Evolutionary conservation across 2,888 invertebrate genomes (phyloP), one percentile per base, ranked within the genome.

Genomic region (Epistrophella euchroma): DNA sequence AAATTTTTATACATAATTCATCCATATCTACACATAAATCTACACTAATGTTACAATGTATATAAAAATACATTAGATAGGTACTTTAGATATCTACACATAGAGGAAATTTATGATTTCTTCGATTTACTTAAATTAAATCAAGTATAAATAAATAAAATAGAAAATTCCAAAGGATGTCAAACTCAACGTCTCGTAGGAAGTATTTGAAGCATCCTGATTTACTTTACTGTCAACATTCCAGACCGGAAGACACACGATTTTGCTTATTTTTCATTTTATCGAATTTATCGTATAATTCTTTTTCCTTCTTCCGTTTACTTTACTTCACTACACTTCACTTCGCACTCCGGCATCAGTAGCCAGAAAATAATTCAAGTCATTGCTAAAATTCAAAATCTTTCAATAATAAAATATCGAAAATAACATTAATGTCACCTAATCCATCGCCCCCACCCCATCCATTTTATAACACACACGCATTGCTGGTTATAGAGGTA

Each of bases 141-240:
- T 68, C 68, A 68, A 50, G 22, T 17, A 60, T n/a, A 17, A 40
- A 56, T 45, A 64, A 78, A 80, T 43, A 25, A 78, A 78, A 40
- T 25, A 35, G 11, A 32, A 32, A 32, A 66, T 64, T 64, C 68
- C 37, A 76, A 37, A 74, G 80, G 80, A 80, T 74, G 74, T 62
- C 70, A 74, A 25, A 19, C 19, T 19, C 73, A 66, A 56, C 73
- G 68, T 58, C 80, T 52, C 58, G 52, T 11, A 74, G 74, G 80
- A 80, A 74, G 74, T 80, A 56, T 35, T 35, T 74, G 60, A 45
- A 70, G 74, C 74, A 74, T 80, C 77, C 82, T 82, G 72, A 77
- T 73, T 82, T 68, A 73, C 77, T 82, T 82, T 72, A 77, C 72
- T 73, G 45, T 60, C 70, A 75, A 68, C 43, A 68, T 43, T 52